phyloP scores from a whole-genome alignment of 2,797 vertebrate species.

The Cynopterus sphinx region DNA sequence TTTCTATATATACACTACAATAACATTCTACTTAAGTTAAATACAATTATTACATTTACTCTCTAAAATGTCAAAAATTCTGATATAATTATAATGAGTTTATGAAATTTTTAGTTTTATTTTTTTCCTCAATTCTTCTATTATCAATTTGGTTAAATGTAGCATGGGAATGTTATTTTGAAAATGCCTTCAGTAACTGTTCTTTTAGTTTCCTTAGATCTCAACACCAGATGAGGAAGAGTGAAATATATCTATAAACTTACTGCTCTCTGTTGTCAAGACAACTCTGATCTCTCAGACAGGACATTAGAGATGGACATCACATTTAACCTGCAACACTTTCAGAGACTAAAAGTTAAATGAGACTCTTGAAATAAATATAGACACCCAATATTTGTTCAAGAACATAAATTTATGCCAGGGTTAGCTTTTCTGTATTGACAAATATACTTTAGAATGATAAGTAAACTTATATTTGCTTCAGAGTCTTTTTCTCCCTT shows the following conservation, averaged over 20 bases:
- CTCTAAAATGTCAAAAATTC: neutral
- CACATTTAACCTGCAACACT: neutral
- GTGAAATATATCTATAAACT: neutral
- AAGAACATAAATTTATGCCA: neutral
- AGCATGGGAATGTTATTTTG: neutral
- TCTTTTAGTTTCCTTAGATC: neutral
- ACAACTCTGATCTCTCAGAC: neutral
- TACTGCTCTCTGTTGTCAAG: neutral
- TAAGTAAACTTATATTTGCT: conserved; percentile 17
- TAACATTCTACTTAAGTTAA: conserved; percentile 2
- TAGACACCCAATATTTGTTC: neutral
- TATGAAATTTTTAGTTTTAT: neutral
- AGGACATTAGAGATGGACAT: neutral
- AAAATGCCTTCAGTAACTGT: neutral
- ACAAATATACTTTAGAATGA: neutral
- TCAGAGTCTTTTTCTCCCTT: neutral
- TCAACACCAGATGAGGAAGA: neutral
- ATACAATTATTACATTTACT: neutral
- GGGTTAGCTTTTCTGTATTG: neutral
- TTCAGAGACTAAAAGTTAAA: neutral
- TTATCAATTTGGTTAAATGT: neutral
- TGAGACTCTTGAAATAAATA: neutral
- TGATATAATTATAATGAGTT: neutral
- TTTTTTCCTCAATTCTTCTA: neutral
- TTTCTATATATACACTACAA: neutral